These are phyloP conservation scores for Amphipoea lucens DNA, from an alignment of 2,888 invertebrate genomes.

Conservation along the genomic window DNA sequence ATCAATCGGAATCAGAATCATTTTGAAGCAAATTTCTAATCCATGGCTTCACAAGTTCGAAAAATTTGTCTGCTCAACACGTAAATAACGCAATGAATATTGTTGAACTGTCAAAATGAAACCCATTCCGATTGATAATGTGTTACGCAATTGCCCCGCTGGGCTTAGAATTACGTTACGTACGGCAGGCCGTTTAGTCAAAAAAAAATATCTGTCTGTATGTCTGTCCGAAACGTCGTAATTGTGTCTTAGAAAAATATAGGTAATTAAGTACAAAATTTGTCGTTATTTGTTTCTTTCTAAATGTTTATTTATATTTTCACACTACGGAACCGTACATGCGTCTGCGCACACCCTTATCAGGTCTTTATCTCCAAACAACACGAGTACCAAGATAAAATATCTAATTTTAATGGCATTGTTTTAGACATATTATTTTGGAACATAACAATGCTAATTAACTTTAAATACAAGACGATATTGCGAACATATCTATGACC, in stretches of 20 bases:
- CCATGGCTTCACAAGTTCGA: too few species aligned
- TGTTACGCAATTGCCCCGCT: too few species aligned
- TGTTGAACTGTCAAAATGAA: too few species aligned
- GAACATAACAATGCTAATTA: conserved; percentile 21
- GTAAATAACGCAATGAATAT: too few species aligned
- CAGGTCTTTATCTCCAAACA: conserved; percentile 49
- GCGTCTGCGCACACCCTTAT: conserved; percentile 5
- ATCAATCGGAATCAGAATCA: too few species aligned
- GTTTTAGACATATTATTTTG: conserved; percentile 28
- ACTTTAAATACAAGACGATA: background rate
- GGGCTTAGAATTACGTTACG: background rate
- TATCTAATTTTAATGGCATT: conserved; percentile 46
- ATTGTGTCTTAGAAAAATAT: background rate
- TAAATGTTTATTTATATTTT: background rate
- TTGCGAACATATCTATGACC: background rate
- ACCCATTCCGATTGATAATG: too few species aligned
- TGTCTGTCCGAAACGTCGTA: background rate
- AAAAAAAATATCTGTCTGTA: background rate
- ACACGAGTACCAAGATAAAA: conserved; percentile 41
- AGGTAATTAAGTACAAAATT: background rate
- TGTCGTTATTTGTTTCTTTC: background rate
- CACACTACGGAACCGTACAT: conserved; percentile 20
- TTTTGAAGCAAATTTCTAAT: too few species aligned
- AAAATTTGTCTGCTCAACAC: too few species aligned
- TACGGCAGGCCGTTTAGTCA: background rate